Evolutionary conservation across 2,888 invertebrate species (phyloP).

Genomic region (Hypolimnas misippus): DNA sequence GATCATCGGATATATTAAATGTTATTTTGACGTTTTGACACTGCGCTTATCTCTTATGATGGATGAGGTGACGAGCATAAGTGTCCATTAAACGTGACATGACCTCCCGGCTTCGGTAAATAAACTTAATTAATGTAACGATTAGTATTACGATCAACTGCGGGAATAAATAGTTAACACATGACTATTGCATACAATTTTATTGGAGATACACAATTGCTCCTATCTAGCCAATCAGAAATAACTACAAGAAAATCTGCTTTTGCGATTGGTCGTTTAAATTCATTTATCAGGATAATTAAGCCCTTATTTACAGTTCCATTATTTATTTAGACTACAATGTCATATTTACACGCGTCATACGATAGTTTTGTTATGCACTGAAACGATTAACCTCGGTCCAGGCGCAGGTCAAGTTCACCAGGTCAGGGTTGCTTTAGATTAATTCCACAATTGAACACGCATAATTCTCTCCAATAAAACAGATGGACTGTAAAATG

Average conservation of each 20-base stretch:
- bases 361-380: constrained; percentile 28
- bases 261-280: background rate
- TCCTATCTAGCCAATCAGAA: background rate
- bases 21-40: constrained; percentile 23
- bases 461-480: constrained; percentile 14
- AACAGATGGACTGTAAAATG: constrained; percentile 21
- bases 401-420: constrained; percentile 28
- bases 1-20: constrained; percentile 9
- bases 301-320: constrained; percentile 4
- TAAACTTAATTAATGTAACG: constrained; percentile 33
- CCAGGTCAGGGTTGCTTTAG: constrained; percentile 30
- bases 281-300: background rate
- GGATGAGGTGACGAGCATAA: constrained; percentile 36
- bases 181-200: background rate
- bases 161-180: background rate
- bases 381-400: constrained; percentile 30
- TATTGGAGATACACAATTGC: background rate
- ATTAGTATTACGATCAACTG: constrained; percentile 12
- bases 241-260: background rate
- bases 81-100: constrained; percentile 28
- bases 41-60: constrained; percentile 32
- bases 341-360: constrained; percentile 21
- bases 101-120: constrained; percentile 20
- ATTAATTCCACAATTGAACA: constrained; percentile 19
- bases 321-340: constrained; percentile 5